A percentile compares a stretch with the other conserved stretches of the same genome.
These are phyloP conservation scores for Aspidoscelis tigris DNA, from an alignment of 2,113 vertebrate genomes.

Conservation along the genomic window DNA sequence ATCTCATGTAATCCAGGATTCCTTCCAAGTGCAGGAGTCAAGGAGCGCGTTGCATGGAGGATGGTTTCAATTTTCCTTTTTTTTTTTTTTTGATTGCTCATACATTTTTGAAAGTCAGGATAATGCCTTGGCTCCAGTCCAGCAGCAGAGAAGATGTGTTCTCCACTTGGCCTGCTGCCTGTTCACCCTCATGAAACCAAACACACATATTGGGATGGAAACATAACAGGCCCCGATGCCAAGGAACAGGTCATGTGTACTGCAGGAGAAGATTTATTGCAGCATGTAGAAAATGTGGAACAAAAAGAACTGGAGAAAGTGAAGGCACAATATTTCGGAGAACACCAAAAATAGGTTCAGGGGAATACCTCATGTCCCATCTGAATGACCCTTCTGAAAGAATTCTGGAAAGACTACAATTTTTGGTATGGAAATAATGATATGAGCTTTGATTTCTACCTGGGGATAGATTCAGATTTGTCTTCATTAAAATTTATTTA, in stretches of 20 bases:
- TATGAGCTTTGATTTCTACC: too few species aligned
- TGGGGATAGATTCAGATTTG: too few species aligned
- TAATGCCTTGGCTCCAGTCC: slow-evolving; percentile 67
- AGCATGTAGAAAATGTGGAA: slow-evolving; percentile 26
- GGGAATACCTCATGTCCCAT: background rate
- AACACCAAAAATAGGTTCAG: slow-evolving; percentile 24
- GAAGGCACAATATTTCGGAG: slow-evolving; percentile 8
- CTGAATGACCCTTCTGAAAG: background rate
- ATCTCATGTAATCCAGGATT: slow-evolving; percentile 18
- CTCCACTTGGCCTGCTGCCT: slow-evolving; percentile 62
- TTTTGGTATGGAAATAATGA: background rate
- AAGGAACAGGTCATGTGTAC: slow-evolving; percentile 51
- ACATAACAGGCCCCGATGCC: slow-evolving; percentile 55
- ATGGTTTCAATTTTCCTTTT: slow-evolving; percentile 73
- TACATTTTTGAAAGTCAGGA: slow-evolving; percentile 70
- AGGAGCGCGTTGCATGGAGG: slow-evolving; percentile 40
- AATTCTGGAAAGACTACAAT: background rate
- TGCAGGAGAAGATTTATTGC: slow-evolving; percentile 33
- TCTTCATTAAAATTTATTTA: too few species aligned
- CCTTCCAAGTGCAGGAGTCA: slow-evolving; percentile 15
- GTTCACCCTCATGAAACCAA: slow-evolving; percentile 51
- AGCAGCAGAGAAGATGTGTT: slow-evolving; percentile 48
- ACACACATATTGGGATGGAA: slow-evolving; percentile 63
- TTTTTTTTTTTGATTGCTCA: slow-evolving; percentile 60
- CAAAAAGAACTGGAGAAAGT: background rate